Percentiles rank a stretch among this genome's conserved stretches.
Evolutionary conservation across 2,113 vertebrate genomes (phyloP).

Genomic region (Hyperoodon ampullatus): DNA sequence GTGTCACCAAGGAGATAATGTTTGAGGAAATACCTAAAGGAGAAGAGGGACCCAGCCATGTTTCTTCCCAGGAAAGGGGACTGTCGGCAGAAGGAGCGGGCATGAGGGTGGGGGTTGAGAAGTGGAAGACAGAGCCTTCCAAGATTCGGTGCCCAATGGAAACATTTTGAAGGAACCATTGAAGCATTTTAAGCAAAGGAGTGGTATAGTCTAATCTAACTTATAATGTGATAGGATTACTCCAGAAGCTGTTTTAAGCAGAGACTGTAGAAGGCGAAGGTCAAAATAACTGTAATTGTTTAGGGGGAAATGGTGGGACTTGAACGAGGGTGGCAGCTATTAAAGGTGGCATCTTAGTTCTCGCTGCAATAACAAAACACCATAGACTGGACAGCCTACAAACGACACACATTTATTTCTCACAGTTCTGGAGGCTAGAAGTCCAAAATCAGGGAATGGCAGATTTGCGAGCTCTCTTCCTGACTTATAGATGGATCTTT

Average conservation of each 20-base stretch:
- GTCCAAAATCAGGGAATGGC: too few relatives aligned
- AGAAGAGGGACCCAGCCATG: neutral
- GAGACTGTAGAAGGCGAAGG: neutral
- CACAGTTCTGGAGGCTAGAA: neutral
- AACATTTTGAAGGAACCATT: neutral
- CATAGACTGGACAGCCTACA: neutral
- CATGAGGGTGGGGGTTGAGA: fast-evolving
- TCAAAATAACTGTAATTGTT: neutral
- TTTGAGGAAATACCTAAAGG: neutral
- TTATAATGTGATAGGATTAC: neutral
- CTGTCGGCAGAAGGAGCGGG: fast-evolving
- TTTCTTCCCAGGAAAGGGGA: neutral
- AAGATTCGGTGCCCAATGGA: neutral
- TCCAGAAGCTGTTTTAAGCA: neutral
- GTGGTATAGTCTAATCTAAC: neutral
- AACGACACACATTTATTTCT: neutral
- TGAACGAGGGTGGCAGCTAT: fast-evolving
- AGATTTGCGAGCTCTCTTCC: too few relatives aligned
- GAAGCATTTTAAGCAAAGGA: neutral
- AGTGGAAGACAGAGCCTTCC: neutral
- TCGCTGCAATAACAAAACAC: neutral
- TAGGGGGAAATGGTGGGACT: fast-evolving
- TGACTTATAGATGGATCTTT: neutral
- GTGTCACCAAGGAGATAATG: too few relatives aligned
- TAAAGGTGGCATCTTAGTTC: neutral